phyloP scores from a whole-genome alignment of 2,797 vertebrate species.

The Eptatretus atami region DNA sequence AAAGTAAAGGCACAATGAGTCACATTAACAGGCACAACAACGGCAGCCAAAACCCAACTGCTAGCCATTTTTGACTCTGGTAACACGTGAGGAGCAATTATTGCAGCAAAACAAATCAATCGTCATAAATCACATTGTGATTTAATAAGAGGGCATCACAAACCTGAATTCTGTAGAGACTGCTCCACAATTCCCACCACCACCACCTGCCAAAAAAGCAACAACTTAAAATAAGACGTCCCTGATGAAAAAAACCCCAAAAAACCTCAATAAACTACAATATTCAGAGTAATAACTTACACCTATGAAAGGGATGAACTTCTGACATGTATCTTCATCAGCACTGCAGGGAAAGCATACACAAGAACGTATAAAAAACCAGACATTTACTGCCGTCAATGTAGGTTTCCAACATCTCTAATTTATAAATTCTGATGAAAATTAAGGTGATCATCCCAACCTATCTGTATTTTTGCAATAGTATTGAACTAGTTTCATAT shows the following conservation, averaged over 20 bases:
- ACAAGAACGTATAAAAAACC: too few species aligned
- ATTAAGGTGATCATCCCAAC: too few species aligned
- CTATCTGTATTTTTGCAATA: too few species aligned
- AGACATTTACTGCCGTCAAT: too few species aligned
- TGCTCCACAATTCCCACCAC: constrained; percentile 86
- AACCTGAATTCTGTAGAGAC: constrained; percentile 53
- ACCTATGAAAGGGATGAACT: constrained; percentile 62
- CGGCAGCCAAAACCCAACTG: background rate
- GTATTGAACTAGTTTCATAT: too few species aligned
- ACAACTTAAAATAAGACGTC: too few species aligned
- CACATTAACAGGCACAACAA: background rate
- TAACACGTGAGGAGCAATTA: too few species aligned
- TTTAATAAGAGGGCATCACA: constrained; percentile 8
- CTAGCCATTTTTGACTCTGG: background rate
- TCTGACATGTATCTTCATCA: constrained; percentile 61
- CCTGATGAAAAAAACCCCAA: background rate
- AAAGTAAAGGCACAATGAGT: background rate
- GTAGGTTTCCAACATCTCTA: too few species aligned
- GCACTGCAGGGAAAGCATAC: constrained; percentile 18
- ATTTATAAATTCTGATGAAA: too few species aligned
- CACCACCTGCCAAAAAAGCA: constrained; percentile 29
- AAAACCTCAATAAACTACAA: background rate
- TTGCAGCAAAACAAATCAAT: too few species aligned
- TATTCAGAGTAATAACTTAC: constrained; percentile 18
- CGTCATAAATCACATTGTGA: background rate